Percentiles rank a stretch among this genome's conserved stretches.
Conservation (phyloP, 2,797 vertebrate genomes). For the Clarias laeviceps region DNA sequence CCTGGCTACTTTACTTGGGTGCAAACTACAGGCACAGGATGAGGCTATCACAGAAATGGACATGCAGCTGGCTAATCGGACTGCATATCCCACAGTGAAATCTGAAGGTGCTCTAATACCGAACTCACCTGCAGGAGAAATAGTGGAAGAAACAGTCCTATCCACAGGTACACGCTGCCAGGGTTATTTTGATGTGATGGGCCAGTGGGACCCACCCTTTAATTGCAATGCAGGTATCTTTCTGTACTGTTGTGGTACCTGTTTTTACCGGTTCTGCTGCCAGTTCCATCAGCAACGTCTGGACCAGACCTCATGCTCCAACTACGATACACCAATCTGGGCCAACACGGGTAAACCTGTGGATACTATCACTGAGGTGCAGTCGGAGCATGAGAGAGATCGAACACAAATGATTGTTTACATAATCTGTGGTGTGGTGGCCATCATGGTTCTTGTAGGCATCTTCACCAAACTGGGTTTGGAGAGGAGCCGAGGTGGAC, state of each 20-base stretch:
- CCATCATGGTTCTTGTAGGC: constrained; percentile 92
- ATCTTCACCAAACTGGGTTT: constrained; percentile 94
- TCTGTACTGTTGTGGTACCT: constrained; percentile 94
- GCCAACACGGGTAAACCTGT: constrained; percentile 92
- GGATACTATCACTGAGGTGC: constrained; percentile 80
- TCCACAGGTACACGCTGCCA: constrained; percentile 85
- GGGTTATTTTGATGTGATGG: constrained; percentile 98
- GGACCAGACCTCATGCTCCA: constrained; percentile 95
- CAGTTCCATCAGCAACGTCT: constrained; percentile 90
- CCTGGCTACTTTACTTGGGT: constrained; percentile 57
- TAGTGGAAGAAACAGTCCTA: constrained; percentile 69
- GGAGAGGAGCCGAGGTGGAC: constrained; percentile 82
- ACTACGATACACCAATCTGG: constrained; percentile 98
- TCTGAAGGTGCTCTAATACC: constrained; percentile 65
- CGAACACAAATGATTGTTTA: constrained; percentile 95
- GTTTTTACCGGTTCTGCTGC: constrained; percentile 98
- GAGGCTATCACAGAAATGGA: constrained; percentile 62
- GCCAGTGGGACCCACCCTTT: constrained; percentile 97
- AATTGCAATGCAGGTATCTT: constrained; percentile 94
- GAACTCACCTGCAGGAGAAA: constrained; percentile 69
- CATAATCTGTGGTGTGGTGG: constrained; percentile 96
- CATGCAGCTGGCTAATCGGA: constrained; percentile 54
- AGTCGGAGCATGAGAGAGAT: constrained; percentile 82
- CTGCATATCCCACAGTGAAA: constrained; percentile 67
- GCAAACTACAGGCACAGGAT: constrained; percentile 65